phyloP scores from a whole-genome alignment of 2,797 vertebrate species.

The Epinephelus coioides region DNA sequence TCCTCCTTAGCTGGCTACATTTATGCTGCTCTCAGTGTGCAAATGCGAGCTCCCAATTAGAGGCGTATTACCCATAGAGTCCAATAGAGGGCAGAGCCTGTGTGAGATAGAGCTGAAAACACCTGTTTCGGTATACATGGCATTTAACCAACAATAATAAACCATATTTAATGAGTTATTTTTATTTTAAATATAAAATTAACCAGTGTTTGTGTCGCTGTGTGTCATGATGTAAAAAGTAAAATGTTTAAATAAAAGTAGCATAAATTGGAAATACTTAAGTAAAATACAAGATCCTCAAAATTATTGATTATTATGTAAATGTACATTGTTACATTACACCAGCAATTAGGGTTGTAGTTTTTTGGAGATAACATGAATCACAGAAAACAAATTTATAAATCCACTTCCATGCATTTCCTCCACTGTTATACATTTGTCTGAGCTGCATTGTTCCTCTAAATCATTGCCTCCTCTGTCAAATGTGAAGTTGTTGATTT shows the following conservation, averaged over 20 bases:
- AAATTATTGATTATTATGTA: background rate
- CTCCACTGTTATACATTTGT: slow-evolving; percentile 17
- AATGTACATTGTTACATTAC: background rate
- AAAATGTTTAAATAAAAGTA: background rate
- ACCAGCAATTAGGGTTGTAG: background rate
- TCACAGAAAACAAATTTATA: slow-evolving; percentile 17
- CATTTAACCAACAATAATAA: too few species aligned
- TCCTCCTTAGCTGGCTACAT: too few species aligned
- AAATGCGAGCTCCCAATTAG: too few species aligned
- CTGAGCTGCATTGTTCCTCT: slow-evolving; percentile 34
- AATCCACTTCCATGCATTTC: background rate
- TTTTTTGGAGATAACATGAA: slow-evolving; percentile 4
- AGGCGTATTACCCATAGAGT: too few species aligned
- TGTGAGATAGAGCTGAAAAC: too few species aligned
- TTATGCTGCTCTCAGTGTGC: too few species aligned
- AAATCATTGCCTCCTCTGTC: slow-evolving; percentile 57
- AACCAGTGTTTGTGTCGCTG: too few species aligned
- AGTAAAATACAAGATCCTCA: background rate
- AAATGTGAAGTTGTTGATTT: slow-evolving; percentile 59
- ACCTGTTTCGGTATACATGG: too few species aligned
- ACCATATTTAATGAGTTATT: too few species aligned
- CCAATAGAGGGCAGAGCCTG: too few species aligned
- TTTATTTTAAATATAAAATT: too few species aligned
- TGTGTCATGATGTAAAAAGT: too few species aligned
- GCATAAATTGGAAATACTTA: background rate